phyloP scores from a whole-genome alignment of 2,888 invertebrate species.

The Netelia melanura region DNA sequence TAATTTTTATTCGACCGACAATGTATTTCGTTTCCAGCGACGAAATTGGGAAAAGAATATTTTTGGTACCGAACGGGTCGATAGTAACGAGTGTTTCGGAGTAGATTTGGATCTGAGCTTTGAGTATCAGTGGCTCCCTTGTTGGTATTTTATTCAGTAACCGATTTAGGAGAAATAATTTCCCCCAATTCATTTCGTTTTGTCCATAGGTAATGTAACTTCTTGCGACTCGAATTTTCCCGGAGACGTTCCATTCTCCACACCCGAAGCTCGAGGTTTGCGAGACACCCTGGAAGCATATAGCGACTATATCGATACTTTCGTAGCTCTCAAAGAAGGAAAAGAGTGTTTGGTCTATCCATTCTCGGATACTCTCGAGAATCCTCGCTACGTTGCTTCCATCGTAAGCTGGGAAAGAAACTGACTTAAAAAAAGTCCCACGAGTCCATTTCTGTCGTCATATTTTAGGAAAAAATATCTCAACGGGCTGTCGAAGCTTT shows the following conservation, averaged over 20 bases:
- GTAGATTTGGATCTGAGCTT: constrained; percentile 59
- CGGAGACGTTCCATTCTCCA: constrained; percentile 47
- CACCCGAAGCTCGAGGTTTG: constrained; percentile 53
- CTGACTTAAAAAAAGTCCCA: background rate
- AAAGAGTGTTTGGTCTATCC: constrained; percentile 61
- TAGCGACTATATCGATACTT: constrained; percentile 38
- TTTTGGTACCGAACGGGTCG: background rate
- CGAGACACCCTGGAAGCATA: constrained; percentile 62
- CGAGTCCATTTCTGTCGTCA: background rate
- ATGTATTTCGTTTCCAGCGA: constrained; percentile 40
- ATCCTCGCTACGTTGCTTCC: constrained; percentile 39
- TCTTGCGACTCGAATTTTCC: constrained; percentile 57
- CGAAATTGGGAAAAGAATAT: constrained; percentile 59
- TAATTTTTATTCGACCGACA: background rate
- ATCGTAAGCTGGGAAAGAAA: constrained; percentile 40
- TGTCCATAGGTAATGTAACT: constrained; percentile 35
- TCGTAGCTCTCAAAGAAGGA: constrained; percentile 63
- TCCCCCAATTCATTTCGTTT: background rate
- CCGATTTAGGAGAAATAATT: background rate
- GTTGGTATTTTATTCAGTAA: constrained; percentile 44
- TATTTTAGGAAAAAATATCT: constrained; percentile 49
- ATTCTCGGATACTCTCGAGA: constrained; percentile 54
- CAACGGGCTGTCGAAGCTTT: constrained; percentile 50
- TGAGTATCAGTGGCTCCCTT: constrained; percentile 57
- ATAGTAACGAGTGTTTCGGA: constrained; percentile 43